Evolutionary conservation across 2,113 vertebrate genomes (phyloP).

Genomic region (Dendropsophus ebraccatus): DNA sequence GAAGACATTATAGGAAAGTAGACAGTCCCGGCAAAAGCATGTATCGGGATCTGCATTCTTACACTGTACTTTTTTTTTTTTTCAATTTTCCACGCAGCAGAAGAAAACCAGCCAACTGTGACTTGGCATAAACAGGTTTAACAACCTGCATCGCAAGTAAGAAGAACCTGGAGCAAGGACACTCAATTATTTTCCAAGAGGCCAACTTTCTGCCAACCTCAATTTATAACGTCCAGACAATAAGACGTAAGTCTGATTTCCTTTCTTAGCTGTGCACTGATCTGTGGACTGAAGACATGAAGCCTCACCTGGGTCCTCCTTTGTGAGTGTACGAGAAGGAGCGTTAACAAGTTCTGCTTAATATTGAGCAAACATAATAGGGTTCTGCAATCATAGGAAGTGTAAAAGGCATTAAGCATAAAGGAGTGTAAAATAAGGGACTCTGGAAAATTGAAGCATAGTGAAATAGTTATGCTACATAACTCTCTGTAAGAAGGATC

Average conservation of each 20-base stretch:
- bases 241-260: conserved; percentile 27
- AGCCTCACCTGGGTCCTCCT: not conserved
- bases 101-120: conserved; percentile 46
- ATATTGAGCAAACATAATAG: not conserved
- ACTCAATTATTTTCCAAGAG: conserved; percentile 54
- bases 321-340: not conserved
- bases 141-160: conserved; percentile 47
- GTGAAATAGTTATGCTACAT: not conserved
- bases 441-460: not conserved
- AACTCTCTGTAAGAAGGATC: not conserved
- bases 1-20: conserved; percentile 20
- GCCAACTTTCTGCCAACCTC: conserved; percentile 55
- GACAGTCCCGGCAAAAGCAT: conserved; percentile 2
- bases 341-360: not conserved
- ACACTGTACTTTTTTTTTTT: not conserved
- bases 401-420: not conserved
- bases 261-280: conserved; percentile 32
- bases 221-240: conserved; percentile 53
- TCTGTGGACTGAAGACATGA: conserved; percentile 26
- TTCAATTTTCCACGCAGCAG: conserved; percentile 35
- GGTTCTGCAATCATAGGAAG: not conserved
- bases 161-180: conserved; percentile 40
- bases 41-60: conserved; percentile 15
- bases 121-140: conserved; percentile 54
- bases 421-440: not conserved